Evolutionary conservation across 2,888 invertebrate species (phyloP), one percentile per base, ranked within the genome.

Genomic region (Leptogaster cylindrica): DNA sequence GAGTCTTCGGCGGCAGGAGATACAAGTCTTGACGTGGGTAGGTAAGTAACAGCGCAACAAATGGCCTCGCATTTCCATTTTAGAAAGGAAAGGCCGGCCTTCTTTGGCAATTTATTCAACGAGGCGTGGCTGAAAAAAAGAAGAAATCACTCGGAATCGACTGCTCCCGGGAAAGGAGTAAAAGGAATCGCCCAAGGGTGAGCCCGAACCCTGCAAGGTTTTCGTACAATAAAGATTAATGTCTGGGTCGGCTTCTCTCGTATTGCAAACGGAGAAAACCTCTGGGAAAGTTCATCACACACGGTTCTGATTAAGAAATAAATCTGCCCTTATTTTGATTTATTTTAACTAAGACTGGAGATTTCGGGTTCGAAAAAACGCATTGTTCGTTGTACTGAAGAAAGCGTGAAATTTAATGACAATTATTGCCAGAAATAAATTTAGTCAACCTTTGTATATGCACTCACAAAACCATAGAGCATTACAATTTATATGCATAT

Each of bases 271-370:
- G 10, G 6, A 44, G 27, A 16, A 12, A 31, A 8, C 1, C 6
- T 28, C 6, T 4, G 4, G 33, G 8, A 46, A 48, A 12, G 3
- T 16, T 16, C 20, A 16, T 65, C 36, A 48, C 50, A 33, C 36
- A 65, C 18, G 41, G 20, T 28, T 63, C 50, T 68, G 66, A 68
- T 68, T 63, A 66, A 66, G 66, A 58, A 61, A 51, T 68, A 65
- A 68, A 61, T 33, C 41, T 44, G n/a, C n/a, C n/a, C n/a, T n/a
- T n/a, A n/a, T n/a, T n/a, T n/a, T n/a, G n/a, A n/a, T n/a, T n/a
- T n/a, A n/a, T n/a, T n/a, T n/a, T n/a, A n/a, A n/a, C n/a, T n/a
- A n/a, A n/a, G n/a, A n/a, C n/a, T n/a, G n/a, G n/a, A n/a, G n/a
- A n/a, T n/a, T n/a, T n/a, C n/a, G n/a, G n/a, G n/a, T n/a, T n/a